These are phyloP conservation scores for Ochotona curzoniae DNA, from an alignment of 2,113 vertebrate species.

Conservation along the genomic window DNA sequence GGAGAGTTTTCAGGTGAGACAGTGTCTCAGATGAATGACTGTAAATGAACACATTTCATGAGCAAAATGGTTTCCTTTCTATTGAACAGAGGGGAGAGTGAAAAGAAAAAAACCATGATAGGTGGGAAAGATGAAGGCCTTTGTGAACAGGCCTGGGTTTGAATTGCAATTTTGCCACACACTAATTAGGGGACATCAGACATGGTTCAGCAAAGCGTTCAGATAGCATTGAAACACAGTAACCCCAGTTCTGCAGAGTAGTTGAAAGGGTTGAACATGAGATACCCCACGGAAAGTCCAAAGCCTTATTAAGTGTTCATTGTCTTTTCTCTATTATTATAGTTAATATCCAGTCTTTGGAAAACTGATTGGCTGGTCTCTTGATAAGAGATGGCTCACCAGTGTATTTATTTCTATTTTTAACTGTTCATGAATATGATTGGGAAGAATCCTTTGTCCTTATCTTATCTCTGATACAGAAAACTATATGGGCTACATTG, in stretches of 20 bases:
- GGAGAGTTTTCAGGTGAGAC: neutral
- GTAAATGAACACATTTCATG: neutral
- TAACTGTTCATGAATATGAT: neutral
- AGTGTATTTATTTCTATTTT: neutral
- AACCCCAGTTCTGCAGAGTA: neutral
- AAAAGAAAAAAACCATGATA: neutral
- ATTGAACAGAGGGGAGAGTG: neutral
- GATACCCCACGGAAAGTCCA: neutral
- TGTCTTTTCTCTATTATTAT: neutral
- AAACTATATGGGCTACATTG: neutral
- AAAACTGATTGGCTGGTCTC: conserved; percentile 32
- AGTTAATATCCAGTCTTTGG: neutral
- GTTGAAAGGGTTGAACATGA: neutral
- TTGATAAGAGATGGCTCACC: conserved; percentile 6
- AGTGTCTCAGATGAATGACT: neutral
- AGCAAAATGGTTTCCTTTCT: neutral
- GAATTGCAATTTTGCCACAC: neutral
- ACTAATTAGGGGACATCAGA: neutral
- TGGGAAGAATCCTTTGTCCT: neutral
- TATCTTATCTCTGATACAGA: neutral
- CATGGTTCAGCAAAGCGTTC: neutral
- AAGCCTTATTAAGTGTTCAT: neutral
- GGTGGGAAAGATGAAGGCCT: neutral
- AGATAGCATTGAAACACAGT: neutral
- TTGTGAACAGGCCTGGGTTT: neutral